Evolutionary conservation across 2,888 invertebrate species (phyloP).

Genomic region (Agrochola lychnidis): DNA sequence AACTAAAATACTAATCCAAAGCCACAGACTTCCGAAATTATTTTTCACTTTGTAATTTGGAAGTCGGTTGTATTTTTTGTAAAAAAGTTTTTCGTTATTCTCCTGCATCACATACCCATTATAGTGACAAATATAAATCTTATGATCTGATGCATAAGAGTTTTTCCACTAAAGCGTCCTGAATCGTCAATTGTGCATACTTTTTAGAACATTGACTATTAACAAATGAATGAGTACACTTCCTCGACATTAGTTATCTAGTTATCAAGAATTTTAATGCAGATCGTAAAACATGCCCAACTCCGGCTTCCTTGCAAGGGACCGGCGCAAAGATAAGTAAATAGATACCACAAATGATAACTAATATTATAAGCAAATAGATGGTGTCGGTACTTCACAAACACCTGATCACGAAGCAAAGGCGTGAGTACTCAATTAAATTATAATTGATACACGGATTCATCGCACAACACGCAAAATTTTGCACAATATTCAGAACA

Average conservation of each 20-base stretch:
- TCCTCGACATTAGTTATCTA: conserved; percentile 11
- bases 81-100: too few relatives aligned
- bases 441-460: conserved; percentile 58
- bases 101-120: too few relatives aligned
- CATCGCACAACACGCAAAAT: conserved; percentile 8
- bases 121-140: too few relatives aligned
- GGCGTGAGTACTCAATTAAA: conserved; percentile 61
- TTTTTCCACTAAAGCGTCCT: background rate
- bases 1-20: too few relatives aligned
- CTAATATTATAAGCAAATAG: conserved; percentile 61
- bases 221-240: conserved; percentile 1
- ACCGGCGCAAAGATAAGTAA: conserved; percentile 49
- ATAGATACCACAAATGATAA: conserved; percentile 54
- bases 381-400: conserved; percentile 53
- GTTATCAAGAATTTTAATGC: conserved; percentile 40
- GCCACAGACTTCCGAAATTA: too few relatives aligned
- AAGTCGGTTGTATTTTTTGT: too few relatives aligned
- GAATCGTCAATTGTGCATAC: background rate
- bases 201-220: background rate
- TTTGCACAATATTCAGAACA: conserved; percentile 15
- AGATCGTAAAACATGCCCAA: conserved; percentile 38
- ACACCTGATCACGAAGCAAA: conserved; percentile 53
- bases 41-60: too few relatives aligned
- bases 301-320: conserved; percentile 38
- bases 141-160: background rate